phyloP scores from a whole-genome alignment of 2,888 invertebrate genomes.

The Amiota communis region DNA sequence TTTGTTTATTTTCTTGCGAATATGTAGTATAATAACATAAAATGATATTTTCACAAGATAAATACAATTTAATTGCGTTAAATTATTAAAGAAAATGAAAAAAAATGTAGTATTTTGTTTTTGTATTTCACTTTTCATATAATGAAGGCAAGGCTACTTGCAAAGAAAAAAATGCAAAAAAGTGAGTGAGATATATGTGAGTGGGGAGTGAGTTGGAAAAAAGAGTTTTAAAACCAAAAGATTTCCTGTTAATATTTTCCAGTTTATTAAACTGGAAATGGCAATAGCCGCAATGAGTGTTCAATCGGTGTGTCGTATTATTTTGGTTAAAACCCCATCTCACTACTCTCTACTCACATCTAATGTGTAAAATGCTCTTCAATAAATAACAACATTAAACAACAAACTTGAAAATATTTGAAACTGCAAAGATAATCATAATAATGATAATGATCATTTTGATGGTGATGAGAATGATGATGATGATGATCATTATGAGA shows the following conservation, averaged over 20 bases:
- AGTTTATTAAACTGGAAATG: slow-evolving; percentile 42
- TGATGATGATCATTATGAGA: not conserved
- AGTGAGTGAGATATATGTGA: not conserved
- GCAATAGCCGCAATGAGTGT: slow-evolving; percentile 32
- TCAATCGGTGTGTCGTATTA: not conserved
- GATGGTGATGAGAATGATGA: not conserved
- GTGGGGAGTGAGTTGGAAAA: slow-evolving; percentile 11
- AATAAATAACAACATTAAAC: too few relatives aligned
- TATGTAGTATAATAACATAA: slow-evolving; percentile 11
- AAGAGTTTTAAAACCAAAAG: slow-evolving; percentile 18
- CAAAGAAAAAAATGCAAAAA: slow-evolving; percentile 21
- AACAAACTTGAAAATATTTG: too few relatives aligned
- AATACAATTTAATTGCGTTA: slow-evolving; percentile 33
- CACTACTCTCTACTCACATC: too few relatives aligned
- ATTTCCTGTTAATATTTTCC: slow-evolving; percentile 38
- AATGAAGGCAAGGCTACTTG: slow-evolving; percentile 7
- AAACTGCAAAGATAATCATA: too few relatives aligned
- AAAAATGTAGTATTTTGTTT: slow-evolving; percentile 18
- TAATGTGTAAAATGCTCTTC: too few relatives aligned
- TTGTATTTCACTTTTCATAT: not conserved
- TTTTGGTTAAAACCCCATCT: too few relatives aligned
- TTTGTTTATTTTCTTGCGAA: not conserved
- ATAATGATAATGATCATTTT: not conserved
- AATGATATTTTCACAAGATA: slow-evolving; percentile 27
- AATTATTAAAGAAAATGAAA: slow-evolving; percentile 1